Percentiles rank a stretch among this genome's conserved stretches.
phyloP scores from a whole-genome alignment of 1,140 invertebrate genomes.

The Brachystomella parvula region DNA sequence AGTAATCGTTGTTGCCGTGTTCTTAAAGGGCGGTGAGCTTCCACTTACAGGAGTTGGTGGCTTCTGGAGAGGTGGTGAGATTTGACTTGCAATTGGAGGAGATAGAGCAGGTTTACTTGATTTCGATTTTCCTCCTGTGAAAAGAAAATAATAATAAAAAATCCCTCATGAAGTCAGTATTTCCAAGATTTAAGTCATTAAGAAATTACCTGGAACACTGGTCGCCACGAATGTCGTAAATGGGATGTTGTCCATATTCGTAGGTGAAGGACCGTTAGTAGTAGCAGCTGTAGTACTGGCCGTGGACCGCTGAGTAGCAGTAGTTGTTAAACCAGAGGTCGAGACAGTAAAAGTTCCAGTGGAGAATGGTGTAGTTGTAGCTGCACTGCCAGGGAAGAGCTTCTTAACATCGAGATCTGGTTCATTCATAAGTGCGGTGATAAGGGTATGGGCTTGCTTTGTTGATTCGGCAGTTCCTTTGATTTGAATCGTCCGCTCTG shows the following conservation, averaged over 20 bases:
- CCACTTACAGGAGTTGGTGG: not conserved
- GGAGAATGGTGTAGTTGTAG: not conserved
- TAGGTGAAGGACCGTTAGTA: not conserved
- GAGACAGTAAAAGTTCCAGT: constrained; percentile 37
- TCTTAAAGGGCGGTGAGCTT: not conserved
- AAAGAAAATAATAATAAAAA: not conserved
- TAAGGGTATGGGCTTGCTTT: constrained; percentile 77
- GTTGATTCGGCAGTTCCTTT: constrained; percentile 86
- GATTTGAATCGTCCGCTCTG: constrained; percentile 88
- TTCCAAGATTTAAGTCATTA: not conserved
- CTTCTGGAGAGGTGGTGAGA: constrained; percentile 1
- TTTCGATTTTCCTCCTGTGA: constrained; percentile 3
- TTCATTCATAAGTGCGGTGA: constrained; percentile 79
- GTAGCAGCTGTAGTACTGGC: not conserved
- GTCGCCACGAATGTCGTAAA: not conserved
- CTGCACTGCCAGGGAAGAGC: constrained; percentile 58
- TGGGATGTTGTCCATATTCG: constrained; percentile 3
- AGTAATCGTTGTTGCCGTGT: constrained; percentile 37
- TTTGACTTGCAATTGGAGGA: constrained; percentile 53
- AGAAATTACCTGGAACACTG: not conserved
- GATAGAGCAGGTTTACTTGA: constrained; percentile 37
- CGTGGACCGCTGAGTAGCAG: constrained; percentile 22
- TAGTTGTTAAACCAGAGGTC: constrained; percentile 43
- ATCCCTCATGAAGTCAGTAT: not conserved
- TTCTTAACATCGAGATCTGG: constrained; percentile 83